phyloP scores from a whole-genome alignment of 2,888 invertebrate species.

The Synergus laeviventris region DNA sequence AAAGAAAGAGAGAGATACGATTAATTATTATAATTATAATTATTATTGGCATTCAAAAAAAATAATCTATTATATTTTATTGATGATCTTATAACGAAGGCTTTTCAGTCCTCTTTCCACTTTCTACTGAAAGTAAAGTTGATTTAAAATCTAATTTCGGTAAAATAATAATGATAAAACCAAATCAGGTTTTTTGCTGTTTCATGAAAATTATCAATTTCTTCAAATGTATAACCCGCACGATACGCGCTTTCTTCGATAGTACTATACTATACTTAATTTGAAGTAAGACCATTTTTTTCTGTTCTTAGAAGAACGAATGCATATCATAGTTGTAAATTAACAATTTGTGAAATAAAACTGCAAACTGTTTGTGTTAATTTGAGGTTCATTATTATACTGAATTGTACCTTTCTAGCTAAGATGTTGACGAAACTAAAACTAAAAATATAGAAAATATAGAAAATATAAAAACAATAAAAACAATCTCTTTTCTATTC shows the following conservation, averaged over 20 bases:
- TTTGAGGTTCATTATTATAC: constrained; percentile 41
- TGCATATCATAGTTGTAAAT: constrained; percentile 96
- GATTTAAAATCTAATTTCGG: no score
- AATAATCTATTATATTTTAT: background rate
- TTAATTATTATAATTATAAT: background rate
- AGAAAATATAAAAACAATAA: no score
- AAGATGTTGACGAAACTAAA: background rate
- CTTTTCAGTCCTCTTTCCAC: no score
- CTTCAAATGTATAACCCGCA: background rate
- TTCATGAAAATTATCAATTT: background rate
- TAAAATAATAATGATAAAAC: background rate
- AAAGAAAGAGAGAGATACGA: background rate
- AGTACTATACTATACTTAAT: constrained; percentile 34
- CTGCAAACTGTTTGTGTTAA: constrained; percentile 79
- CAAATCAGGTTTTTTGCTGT: background rate
- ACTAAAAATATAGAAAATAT: background rate
- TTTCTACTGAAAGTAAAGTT: no score
- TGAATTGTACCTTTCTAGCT: no score
- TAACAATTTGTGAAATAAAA: constrained; percentile 89
- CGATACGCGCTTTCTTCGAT: constrained; percentile 35
- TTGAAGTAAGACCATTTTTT: constrained; percentile 60
- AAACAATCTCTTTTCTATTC: constrained; percentile 25
- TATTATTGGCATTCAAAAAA: background rate
- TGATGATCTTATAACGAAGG: background rate
- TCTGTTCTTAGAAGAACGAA: constrained; percentile 84